Base-by-base conservation (phyloP, 2,888 invertebrate genomes). In the Charanyca ferruginea region DNA sequence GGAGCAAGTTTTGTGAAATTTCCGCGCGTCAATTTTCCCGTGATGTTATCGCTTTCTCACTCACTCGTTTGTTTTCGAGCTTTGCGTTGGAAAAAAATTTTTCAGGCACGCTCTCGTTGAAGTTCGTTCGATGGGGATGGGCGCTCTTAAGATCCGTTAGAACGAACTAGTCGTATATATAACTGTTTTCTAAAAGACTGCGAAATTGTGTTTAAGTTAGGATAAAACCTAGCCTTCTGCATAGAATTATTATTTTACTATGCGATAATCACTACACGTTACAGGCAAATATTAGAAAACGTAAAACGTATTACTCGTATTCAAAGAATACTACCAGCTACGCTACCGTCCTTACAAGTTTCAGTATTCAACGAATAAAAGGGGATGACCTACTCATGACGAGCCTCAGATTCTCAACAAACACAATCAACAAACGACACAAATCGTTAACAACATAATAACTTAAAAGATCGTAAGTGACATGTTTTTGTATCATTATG, bases 401-500 rank as follows among this genome's bases (percentile, higher is more conserved):
- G 2, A 16, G 13, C 1, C 22, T 32, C 13, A 28, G 28, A 28
- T 7, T 8, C 45, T 42, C 20, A 25, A 58, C 51, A 61, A 75
- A 48, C 55, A 23, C 45, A 48, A 28, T 42, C 16, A 11, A 45
- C n/a, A 45, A 66, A 59, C 58, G 22, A 51, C 48, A 57, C 57
- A 38, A 54, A 58, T 55, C 44, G 35, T 61, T 51, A 74, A 44
- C 79, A 59, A 8, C 42, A 59, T 74, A 62, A 58, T 42, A 60
- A 64, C 55, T 41, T 49, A 52, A 76, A 79, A 64, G 9, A 45
- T 42, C 38, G 13, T 66, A 73, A 72, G 48, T 57, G 51, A 68
- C 63, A 59, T 66, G 65, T 69, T 70, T 75, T 60, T 63, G 57
- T 60, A 32, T 52, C 53, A 80, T 74, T 55, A 66, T 62, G 63